Percentiles rank a stretch among this genome's conserved stretches.
These are phyloP conservation scores for Patella ulyssiponensis DNA, from an alignment of 2,888 invertebrate genomes.

Conservation along the genomic window DNA sequence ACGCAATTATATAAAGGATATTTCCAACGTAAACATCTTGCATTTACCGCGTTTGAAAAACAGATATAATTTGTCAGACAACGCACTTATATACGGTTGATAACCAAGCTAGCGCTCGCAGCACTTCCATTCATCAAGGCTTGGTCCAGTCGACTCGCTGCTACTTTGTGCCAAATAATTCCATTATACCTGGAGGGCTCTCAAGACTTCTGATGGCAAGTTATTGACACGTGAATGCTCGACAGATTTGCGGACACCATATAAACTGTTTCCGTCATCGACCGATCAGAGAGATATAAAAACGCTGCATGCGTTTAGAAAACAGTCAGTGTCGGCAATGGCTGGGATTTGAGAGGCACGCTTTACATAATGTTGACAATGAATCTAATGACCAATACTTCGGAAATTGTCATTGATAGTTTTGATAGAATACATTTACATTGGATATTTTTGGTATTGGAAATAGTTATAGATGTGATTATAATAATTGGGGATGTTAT, in stretches of 20 bases:
- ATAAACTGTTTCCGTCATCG: too few species aligned
- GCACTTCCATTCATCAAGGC: neutral
- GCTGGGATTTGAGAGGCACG: too few species aligned
- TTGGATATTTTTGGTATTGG: constrained; percentile 38
- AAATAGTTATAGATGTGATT: constrained; percentile 42
- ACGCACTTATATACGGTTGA: neutral
- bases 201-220: constrained; percentile 6
- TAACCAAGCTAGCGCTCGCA: neutral
- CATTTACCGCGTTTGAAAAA: neutral
- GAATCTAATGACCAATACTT: neutral
- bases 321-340: too few species aligned
- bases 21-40: too few species aligned
- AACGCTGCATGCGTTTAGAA: too few species aligned
- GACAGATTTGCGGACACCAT: too few species aligned
- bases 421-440: constrained; percentile 31
- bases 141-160: neutral
- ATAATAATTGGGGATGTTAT: constrained; percentile 50
- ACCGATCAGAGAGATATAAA: too few species aligned
- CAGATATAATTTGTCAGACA: constrained; percentile 6
- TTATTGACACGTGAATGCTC: constrained; percentile 6
- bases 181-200: neutral
- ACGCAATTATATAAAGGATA: too few species aligned
- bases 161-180: neutral
- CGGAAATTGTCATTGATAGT: constrained; percentile 11
- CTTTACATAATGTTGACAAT: too few species aligned